Evolutionary conservation across 2,888 invertebrate genomes (phyloP), one percentile per base, ranked within the genome.

Genomic region (Resseliella maxima): DNA sequence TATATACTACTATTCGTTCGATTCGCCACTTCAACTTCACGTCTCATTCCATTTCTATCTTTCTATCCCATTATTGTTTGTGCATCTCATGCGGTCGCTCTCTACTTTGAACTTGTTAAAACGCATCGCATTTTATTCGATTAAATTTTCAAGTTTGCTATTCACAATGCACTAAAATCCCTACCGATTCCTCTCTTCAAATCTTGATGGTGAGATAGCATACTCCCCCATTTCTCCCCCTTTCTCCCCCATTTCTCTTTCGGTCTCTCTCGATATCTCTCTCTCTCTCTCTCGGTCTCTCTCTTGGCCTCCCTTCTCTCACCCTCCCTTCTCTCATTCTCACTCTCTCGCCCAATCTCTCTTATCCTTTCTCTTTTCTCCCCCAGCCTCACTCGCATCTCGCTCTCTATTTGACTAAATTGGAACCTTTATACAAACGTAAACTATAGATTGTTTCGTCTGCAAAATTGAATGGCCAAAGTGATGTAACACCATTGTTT

Each of bases 121-220:
- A 72, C 72, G 72, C 72, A 72, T 72, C 72, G 72, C 31, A 72
- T 72, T 72, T 72, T 72, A 72, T 72, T 72, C 72, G 72, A 72
- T 72, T 72, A 72, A 72, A 72, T 72, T 72, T 72, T 72, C 72
- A 72, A 72, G 72, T 72, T 72, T 31, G 72, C 72, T 12, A 72
- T 72, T 72, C 72, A 72, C 72, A 72, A 72, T 72, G 72, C 72
- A 72, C 72, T 31, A 72, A 35, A 72, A 35, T n/a, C n/a, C n/a
- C n/a, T n/a, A n/a, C n/a, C n/a, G n/a, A n/a, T n/a, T n/a, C n/a
- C n/a, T n/a, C n/a, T n/a, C n/a, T n/a, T n/a, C n/a, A n/a, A n/a
- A n/a, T n/a, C n/a, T n/a, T n/a, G n/a, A n/a, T n/a, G n/a, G n/a
- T n/a, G n/a, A n/a, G n/a, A n/a, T n/a, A n/a, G n/a, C n/a, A n/a